phyloP scores from a whole-genome alignment of 1,140 invertebrate genomes.

The Drosophila pandora region DNA sequence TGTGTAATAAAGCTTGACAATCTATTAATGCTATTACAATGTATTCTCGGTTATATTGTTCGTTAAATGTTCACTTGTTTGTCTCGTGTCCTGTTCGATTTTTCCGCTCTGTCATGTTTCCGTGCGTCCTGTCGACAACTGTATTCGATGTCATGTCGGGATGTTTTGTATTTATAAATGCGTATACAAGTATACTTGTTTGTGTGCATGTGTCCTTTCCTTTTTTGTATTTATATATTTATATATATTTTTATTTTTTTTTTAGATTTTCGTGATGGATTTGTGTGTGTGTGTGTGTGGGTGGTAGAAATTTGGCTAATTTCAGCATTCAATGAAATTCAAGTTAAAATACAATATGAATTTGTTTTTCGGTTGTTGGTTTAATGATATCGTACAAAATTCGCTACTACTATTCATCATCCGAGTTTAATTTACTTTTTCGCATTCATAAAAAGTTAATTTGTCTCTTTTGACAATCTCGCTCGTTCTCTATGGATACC shows the following conservation, averaged over 20 bases:
- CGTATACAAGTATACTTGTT: conserved; percentile 26
- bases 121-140: conserved; percentile 31
- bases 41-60: conserved; percentile 60
- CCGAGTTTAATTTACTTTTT: conserved; percentile 58
- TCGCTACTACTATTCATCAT: conserved; percentile 53
- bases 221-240: background rate
- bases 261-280: background rate
- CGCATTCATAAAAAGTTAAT: conserved; percentile 57
- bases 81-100: conserved; percentile 25
- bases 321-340: conserved; percentile 44
- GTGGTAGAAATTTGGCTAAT: conserved; percentile 53
- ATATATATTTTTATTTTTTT: background rate
- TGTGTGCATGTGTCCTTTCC: conserved; percentile 9
- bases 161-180: conserved; percentile 51
- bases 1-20: conserved; percentile 82
- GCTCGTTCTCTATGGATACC: conserved; percentile 16
- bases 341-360: conserved; percentile 59
- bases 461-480: conserved; percentile 24
- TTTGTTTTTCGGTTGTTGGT: conserved; percentile 8
- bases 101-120: conserved; percentile 42
- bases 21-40: conserved; percentile 78
- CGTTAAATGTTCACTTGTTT: conserved; percentile 38
- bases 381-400: conserved; percentile 54
- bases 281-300: conserved; percentile 19
- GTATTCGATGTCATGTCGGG: conserved; percentile 36